Evolutionary conservation across 2,797 vertebrate species (phyloP).

Genomic region (Thaleichthys pacificus): DNA sequence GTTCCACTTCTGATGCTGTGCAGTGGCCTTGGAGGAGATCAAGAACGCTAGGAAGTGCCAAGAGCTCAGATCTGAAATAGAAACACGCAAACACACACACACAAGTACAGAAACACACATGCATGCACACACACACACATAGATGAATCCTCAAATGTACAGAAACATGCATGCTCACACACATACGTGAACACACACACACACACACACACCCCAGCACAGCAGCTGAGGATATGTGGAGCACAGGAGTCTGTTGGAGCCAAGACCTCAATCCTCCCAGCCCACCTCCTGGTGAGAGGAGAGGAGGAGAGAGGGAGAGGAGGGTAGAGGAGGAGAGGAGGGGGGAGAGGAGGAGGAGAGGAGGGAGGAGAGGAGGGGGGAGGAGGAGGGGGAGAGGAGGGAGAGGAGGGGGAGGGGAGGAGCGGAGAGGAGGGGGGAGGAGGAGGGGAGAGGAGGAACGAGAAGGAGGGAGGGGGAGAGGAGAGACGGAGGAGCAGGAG

Average conservation of each 20-base stretch:
- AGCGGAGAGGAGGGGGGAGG: too few relatives aligned
- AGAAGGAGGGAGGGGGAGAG: too few relatives aligned
- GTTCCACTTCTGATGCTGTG: slow-evolving; percentile 41
- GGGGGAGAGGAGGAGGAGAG: slow-evolving; percentile 3
- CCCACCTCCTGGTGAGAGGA: slow-evolving; percentile 12
- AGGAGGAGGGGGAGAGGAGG: background rate
- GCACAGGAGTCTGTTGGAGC: too few relatives aligned
- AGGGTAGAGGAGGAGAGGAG: slow-evolving; percentile 20
- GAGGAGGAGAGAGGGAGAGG: slow-evolving; percentile 11
- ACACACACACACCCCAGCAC: too few relatives aligned
- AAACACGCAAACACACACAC: background rate
- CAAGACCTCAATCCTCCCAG: background rate
- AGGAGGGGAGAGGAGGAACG: too few relatives aligned
- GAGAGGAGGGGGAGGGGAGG: too few relatives aligned
- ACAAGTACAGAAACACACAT: background rate
- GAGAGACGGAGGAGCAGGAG: too few relatives aligned
- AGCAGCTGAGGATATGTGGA: too few relatives aligned
- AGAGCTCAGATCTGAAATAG: background rate
- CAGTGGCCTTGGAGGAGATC: slow-evolving; percentile 35
- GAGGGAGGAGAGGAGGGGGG: slow-evolving; percentile 1
- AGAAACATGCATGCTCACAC: background rate
- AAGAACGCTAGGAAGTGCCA: slow-evolving; percentile 7
- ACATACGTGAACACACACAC: background rate
- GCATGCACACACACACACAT: background rate
- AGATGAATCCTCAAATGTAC: background rate